phyloP scores from a whole-genome alignment of 2,113 vertebrate species.

The Larimichthys crocea region DNA sequence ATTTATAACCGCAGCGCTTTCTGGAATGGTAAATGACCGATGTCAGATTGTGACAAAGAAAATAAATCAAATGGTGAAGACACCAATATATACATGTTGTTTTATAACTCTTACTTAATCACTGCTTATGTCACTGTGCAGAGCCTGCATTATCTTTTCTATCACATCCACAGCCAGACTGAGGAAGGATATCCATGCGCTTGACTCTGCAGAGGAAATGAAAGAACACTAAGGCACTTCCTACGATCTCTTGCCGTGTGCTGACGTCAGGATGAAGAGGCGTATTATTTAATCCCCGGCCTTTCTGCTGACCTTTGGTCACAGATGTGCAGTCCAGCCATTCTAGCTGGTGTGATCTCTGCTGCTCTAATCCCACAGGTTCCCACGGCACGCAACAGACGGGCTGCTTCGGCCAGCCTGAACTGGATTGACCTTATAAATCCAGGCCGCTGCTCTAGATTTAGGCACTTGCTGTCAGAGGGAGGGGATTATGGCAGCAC shows the following conservation, averaged over 20 bases:
- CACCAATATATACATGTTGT: constrained; percentile 6
- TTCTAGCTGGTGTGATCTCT: constrained; percentile 25
- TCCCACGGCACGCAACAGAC: constrained; percentile 41
- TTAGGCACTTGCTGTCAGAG: constrained; percentile 66
- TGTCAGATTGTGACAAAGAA: background rate
- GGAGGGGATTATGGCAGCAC: constrained; percentile 66
- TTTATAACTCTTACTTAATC: constrained; percentile 17
- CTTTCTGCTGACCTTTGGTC: constrained; percentile 23
- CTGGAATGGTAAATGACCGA: constrained; percentile 13
- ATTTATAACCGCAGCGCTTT: constrained; percentile 11
- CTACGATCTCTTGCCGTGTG: constrained; percentile 39
- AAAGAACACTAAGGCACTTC: constrained; percentile 52
- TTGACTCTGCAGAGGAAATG: constrained; percentile 60
- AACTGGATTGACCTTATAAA: constrained; percentile 77
- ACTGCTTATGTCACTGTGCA: constrained; percentile 24
- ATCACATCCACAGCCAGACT: constrained; percentile 8
- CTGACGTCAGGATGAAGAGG: constrained; percentile 41
- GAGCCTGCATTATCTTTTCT: constrained; percentile 14
- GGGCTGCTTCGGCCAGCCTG: constrained; percentile 48
- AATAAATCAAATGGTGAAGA: constrained; percentile 6
- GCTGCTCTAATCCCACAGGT: constrained; percentile 61
- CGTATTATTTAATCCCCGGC: constrained; percentile 32
- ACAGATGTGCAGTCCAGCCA: constrained; percentile 57
- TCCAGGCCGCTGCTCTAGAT: constrained; percentile 61
- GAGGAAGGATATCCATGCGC: constrained; percentile 28